Evolutionary conservation across 2,113 vertebrate species (phyloP).

Genomic region (Antigone vipio): DNA sequence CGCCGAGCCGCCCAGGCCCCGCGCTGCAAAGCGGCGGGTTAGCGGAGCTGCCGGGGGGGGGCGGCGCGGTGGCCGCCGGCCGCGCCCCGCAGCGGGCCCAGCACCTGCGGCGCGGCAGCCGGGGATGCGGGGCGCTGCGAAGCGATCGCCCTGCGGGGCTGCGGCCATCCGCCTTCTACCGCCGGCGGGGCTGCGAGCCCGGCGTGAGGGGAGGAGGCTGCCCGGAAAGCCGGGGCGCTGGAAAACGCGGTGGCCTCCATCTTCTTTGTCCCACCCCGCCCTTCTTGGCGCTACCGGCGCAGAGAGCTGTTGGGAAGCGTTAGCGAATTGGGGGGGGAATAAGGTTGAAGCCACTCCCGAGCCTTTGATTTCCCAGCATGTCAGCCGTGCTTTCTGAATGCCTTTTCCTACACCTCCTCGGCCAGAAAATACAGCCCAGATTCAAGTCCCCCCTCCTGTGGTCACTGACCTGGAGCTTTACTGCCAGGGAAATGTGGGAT

Average conservation of each 20-base stretch:
- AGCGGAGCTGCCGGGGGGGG: too few relatives aligned
- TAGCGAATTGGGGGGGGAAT: fast-evolving
- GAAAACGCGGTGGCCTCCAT: neutral
- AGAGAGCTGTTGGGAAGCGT: neutral
- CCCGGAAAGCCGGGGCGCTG: neutral
- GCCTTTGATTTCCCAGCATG: fast-evolving
- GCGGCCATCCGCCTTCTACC: neutral
- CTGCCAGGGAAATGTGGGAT: neutral
- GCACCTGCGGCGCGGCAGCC: too few relatives aligned
- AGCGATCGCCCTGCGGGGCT: too few relatives aligned
- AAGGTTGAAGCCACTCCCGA: too few relatives aligned
- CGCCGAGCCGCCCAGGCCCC: too few relatives aligned
- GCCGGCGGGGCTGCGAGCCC: too few relatives aligned
- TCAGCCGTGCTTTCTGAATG: neutral
- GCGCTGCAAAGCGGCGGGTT: too few relatives aligned
- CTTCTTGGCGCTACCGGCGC: neutral
- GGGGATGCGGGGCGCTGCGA: too few relatives aligned
- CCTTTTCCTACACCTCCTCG: neutral
- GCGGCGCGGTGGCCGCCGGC: too few relatives aligned
- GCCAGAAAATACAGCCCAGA: neutral
- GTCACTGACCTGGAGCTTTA: neutral
- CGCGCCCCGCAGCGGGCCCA: too few relatives aligned
- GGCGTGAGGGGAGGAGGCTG: neutral
- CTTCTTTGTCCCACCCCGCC: neutral
- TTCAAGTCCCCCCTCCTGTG: neutral